Evolutionary conservation across 2,113 vertebrate genomes (phyloP), one percentile per base, ranked within the genome.

Genomic region (Plotosus lineatus): DNA sequence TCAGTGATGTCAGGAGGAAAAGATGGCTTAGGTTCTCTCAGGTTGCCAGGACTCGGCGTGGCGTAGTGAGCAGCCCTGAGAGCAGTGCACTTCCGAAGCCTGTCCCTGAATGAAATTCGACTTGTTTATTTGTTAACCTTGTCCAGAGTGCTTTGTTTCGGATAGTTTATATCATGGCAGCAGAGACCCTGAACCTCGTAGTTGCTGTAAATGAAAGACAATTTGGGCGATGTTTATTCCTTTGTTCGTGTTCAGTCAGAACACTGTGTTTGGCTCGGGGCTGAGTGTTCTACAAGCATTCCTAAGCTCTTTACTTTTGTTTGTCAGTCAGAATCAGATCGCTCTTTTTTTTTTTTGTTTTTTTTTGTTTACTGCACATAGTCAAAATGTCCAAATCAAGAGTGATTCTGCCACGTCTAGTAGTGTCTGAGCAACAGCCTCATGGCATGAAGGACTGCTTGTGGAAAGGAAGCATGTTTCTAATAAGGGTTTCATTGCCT

Each of bases 1-100:
- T 84, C 79, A 83, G 77, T 80, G 78, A 86, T 90, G 91, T 93
- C 88, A 91, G 89, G 89, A 91, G 89, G 87, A 89, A 91, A 88
- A 91, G 82, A 81, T 86, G 84, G 73, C 81, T 89, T 84, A 85
- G 90, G 91, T 91, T 88, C 91, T 86, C 78, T 33, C 10, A 77
- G 75, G 82, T 83, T 87, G 85, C 87, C 88, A 86, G 79, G 61
- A 72, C 78, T 77, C 55, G 77, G 87, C 84, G 46, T 11, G 77
- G 78, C 69, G 79, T 44, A 36, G 28, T 46, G 36, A 76, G 61
- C 6, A 58, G 60, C 75, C 33, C 53, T 75, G 78, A 85, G 87
- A 85, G 87, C 87, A 80, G 84, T 56, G 58, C 73, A 66, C 65
- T 78, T 36, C 65, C 55, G n/a, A 31, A 44, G n/a, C 44, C 19